phyloP scores from a whole-genome alignment of 2,113 vertebrate genomes.

The Muscicapa adusta region DNA sequence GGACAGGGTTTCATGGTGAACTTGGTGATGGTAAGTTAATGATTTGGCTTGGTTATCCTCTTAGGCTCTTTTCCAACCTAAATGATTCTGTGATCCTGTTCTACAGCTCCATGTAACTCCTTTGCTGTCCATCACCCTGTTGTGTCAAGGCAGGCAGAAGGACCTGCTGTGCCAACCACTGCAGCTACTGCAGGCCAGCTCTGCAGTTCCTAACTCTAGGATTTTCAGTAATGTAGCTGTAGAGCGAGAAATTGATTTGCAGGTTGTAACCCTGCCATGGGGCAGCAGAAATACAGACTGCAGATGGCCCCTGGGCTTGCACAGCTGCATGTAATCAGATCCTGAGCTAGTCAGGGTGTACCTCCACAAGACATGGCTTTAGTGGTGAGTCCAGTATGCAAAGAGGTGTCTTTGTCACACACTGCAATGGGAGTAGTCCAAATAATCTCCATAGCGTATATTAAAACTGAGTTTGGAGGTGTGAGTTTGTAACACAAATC shows the following conservation, averaged over 20 bases:
- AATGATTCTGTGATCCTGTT: background rate
- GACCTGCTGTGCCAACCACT: background rate
- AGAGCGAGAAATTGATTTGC: background rate
- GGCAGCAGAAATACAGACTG: background rate
- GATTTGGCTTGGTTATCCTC: background rate
- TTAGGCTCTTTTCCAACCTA: background rate
- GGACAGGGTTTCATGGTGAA: background rate
- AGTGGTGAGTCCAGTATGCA: background rate
- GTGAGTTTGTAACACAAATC: background rate
- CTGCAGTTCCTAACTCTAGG: background rate
- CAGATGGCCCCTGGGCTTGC: background rate
- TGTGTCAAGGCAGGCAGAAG: background rate
- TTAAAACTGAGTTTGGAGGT: background rate
- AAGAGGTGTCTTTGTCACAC: background rate
- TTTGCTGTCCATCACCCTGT: background rate
- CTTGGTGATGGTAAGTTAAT: background rate
- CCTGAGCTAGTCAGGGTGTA: background rate
- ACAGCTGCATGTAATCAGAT: background rate
- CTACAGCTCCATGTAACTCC: accelerated
- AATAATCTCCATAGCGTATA: background rate
- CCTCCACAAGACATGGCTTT: background rate
- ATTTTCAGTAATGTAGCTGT: background rate
- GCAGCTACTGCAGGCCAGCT: background rate
- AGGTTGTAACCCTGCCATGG: background rate
- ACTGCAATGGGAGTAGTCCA: accelerated